Evolutionary conservation across 2,113 vertebrate genomes (phyloP).

Genomic region (Syrmaticus mikado): DNA sequence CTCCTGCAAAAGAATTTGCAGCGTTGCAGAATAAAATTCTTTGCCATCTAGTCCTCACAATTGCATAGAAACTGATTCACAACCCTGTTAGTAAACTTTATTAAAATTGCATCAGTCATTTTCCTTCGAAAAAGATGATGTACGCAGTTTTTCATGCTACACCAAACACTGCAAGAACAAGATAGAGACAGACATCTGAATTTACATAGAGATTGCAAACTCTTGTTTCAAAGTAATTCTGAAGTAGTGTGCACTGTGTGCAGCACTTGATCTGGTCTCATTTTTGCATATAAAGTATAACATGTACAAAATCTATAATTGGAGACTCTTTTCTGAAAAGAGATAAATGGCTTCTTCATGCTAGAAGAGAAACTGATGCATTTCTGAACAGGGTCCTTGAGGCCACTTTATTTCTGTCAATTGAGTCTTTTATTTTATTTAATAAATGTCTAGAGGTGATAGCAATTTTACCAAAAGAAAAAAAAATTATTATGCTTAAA

Average conservation of each 20-base stretch:
- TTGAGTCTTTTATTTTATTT: neutral
- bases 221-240: conserved; percentile 81
- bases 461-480: neutral
- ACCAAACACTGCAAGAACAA: conserved; percentile 58
- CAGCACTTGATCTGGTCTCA: conserved; percentile 79
- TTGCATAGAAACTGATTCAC: conserved; percentile 51
- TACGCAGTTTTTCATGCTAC: conserved; percentile 66
- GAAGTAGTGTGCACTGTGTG: conserved; percentile 72
- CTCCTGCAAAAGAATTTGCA: neutral
- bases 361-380: conserved; percentile 11
- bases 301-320: conserved; percentile 85
- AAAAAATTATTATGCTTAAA: neutral
- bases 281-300: conserved; percentile 76
- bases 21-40: conserved; percentile 25
- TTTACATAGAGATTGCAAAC: conserved; percentile 83
- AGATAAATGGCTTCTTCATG: conserved; percentile 66
- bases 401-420: neutral
- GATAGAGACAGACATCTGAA: conserved; percentile 59
- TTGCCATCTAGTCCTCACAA: conserved; percentile 14
- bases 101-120: conserved; percentile 76
- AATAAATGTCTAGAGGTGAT: neutral
- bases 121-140: conserved; percentile 68
- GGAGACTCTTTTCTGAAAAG: conserved; percentile 82
- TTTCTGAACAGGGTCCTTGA: conserved; percentile 1
- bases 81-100: conserved; percentile 72